These are phyloP conservation scores for Colletes latitarsis DNA, from an alignment of 1,140 invertebrate species.

Conservation along the genomic window DNA sequence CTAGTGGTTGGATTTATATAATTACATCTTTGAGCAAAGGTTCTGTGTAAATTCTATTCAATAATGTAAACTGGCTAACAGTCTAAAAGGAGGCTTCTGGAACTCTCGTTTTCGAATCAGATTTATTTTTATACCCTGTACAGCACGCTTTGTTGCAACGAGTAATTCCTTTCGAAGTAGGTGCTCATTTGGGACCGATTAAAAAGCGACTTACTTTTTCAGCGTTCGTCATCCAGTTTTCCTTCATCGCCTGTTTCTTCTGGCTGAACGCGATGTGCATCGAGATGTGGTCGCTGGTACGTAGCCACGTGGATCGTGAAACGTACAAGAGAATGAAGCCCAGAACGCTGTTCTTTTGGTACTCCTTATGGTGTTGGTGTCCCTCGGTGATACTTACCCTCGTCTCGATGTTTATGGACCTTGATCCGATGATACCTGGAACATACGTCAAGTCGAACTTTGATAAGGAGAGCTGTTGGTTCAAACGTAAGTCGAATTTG, in stretches of 20 bases:
- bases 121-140: not conserved
- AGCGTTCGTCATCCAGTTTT: constrained; percentile 87
- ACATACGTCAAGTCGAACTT: constrained; percentile 80
- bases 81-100: not conserved
- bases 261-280: constrained; percentile 91
- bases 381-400: constrained; percentile 78
- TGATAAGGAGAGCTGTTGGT: constrained; percentile 80
- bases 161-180: not conserved
- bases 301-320: constrained; percentile 68
- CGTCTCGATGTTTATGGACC: constrained; percentile 78
- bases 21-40: too few relatives aligned
- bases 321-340: constrained; percentile 53
- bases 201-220: constrained; percentile 62
- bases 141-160: not conserved
- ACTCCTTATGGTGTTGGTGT: constrained; percentile 83
- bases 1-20: too few relatives aligned
- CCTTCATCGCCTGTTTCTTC: constrained; percentile 88
- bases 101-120: not conserved
- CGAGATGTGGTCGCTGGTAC: constrained; percentile 83
- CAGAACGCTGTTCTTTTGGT: constrained; percentile 82
- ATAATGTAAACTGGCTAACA: too few relatives aligned
- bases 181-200: not conserved
- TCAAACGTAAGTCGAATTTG: constrained; percentile 77
- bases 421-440: constrained; percentile 77
- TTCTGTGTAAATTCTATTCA: too few relatives aligned